These are phyloP conservation scores for Fundulus diaphanus DNA, from an alignment of 2,797 vertebrate genomes.

Conservation along the genomic window DNA sequence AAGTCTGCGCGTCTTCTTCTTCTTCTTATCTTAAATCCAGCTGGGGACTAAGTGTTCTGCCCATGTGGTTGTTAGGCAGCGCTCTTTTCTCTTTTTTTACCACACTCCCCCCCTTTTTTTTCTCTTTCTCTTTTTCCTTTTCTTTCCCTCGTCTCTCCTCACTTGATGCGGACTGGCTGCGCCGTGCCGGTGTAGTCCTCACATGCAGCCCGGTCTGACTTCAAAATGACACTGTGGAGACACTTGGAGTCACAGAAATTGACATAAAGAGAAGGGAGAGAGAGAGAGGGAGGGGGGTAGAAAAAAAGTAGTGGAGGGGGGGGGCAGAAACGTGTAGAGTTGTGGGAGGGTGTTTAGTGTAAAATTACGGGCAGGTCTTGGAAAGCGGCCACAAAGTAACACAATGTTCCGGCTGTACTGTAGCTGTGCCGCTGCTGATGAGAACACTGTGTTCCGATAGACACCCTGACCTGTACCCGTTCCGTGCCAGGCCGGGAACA, in stretches of 20 bases:
- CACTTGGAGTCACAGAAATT: neutral
- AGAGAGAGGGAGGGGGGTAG: neutral
- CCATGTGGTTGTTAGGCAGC: constrained; percentile 50
- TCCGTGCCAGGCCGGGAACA: constrained; percentile 80
- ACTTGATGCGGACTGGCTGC: constrained; percentile 31
- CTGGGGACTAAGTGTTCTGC: constrained; percentile 82
- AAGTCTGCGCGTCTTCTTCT: constrained; percentile 47
- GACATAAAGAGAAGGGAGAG: constrained; percentile 1
- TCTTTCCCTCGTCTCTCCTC: constrained; percentile 15
- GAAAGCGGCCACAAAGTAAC: constrained; percentile 88
- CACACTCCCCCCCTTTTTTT: neutral
- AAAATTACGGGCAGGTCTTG: constrained; percentile 86
- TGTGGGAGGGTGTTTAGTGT: constrained; percentile 79
- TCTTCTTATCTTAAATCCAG: constrained; percentile 64
- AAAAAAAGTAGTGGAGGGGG: neutral
- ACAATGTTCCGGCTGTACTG: constrained; percentile 90
- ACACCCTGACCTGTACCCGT: constrained; percentile 88
- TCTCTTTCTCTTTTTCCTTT: constrained; percentile 30
- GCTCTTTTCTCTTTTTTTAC: constrained; percentile 27
- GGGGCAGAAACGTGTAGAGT: constrained; percentile 40
- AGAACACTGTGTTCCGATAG: constrained; percentile 89
- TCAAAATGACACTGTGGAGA: constrained; percentile 56
- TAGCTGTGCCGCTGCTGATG: constrained; percentile 83
- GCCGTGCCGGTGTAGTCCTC: constrained; percentile 56
- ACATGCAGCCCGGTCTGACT: constrained; percentile 57